These are phyloP conservation scores for Lasioglossum lativentre DNA, from an alignment of 2,888 invertebrate genomes.

Conservation along the genomic window DNA sequence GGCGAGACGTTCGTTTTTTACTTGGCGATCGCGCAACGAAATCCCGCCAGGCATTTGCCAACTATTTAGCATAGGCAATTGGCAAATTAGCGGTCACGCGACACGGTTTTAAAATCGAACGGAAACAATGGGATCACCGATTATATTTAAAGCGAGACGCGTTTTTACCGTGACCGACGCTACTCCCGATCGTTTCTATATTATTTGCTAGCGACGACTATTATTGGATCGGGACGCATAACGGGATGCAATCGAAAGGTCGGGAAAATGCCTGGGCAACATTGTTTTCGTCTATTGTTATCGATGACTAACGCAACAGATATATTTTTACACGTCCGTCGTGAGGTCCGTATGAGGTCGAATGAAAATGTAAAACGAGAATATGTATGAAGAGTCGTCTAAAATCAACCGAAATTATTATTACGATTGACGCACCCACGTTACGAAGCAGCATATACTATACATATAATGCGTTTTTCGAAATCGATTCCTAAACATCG, in stretches of 20 bases:
- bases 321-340: no score
- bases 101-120: conserved; percentile 63
- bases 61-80: conserved; percentile 68
- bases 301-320: not conserved
- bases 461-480: no score
- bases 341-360: no score
- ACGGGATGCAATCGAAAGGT: not conserved
- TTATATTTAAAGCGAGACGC: conserved; percentile 66
- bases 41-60: conserved; percentile 60
- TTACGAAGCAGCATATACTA: not conserved
- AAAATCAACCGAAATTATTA: not conserved
- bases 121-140: conserved; percentile 61
- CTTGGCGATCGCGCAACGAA: conserved; percentile 65
- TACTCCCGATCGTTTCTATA: conserved; percentile 43
- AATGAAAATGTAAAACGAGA: no score
- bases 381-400: no score
- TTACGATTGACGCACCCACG: not conserved
- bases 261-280: not conserved
- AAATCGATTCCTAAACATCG: not conserved
- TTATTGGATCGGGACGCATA: conserved; percentile 26
- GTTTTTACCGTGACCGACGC: conserved; percentile 37
- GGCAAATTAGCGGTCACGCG: conserved; percentile 67
- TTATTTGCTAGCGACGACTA: conserved; percentile 47
- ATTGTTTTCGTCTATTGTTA: not conserved
- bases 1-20: conserved; percentile 36